Base-by-base conservation (phyloP, 2,113 vertebrate genomes). In the Daphoenositta chrysoptera region DNA sequence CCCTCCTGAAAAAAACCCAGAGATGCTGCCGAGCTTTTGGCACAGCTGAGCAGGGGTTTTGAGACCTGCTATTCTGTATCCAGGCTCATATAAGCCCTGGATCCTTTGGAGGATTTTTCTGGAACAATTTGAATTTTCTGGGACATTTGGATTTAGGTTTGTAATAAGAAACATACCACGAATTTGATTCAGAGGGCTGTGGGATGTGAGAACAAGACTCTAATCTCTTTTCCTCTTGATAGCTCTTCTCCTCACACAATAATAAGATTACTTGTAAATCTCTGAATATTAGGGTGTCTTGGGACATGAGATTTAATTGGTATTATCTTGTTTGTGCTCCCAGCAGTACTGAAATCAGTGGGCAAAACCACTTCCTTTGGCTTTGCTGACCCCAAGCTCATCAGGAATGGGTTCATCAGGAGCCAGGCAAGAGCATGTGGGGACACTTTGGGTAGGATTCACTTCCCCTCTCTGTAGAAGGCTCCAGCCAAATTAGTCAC, bases 351-450 rank as follows among this genome's bases (percentile, higher is more conserved):
- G 88, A 75, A 89, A 71, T 89, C 71, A 89, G 83, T 48, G 72
- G 92, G 86, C 73, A 90, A 95, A 89, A 83, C 92, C 94, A 89
- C 92, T 95, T 97, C 92, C 92, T 87, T 78, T 3, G 8, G 69
- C 83, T 93, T 87, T 8, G 20, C 83, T 92, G 72, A 95, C 63
- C 70, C 64, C 35, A 80, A 24, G 45, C 73, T 79, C 84, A 66
- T n/a, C 28, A 78, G 56, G 76, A 97, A 60, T 48, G 64, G 71
- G 73, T 51, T 94, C 13, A 54, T 58, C 85, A 96, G 88, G 93
- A 96, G 86, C 17, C 13, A 75, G 66, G 70, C 6, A 28, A 64
- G 61, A 50, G 80, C 61, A 30, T 13, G 15, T 58, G 80, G 53
- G 75, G 30, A 79, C 75, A 79, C 24, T 75, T 63, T 71, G 86